phyloP scores from a whole-genome alignment of 2,113 vertebrate species.

The Rhinoderma darwinii region DNA sequence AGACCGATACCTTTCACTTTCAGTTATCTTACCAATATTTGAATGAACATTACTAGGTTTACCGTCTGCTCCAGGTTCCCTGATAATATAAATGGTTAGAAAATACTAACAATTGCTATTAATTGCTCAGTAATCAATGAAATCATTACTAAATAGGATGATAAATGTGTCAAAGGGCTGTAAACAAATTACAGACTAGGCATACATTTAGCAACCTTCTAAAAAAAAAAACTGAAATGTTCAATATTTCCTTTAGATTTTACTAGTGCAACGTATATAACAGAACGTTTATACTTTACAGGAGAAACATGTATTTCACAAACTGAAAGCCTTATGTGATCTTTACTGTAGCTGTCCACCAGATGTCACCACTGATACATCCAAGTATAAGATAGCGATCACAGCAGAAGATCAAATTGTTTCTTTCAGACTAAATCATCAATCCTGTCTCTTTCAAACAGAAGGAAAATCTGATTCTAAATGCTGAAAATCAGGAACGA shows the following conservation, averaged over 20 bases:
- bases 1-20: no score
- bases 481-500: background rate
- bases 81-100: no score
- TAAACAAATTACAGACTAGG: background rate
- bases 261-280: background rate
- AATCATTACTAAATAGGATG: background rate
- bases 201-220: background rate
- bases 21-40: no score
- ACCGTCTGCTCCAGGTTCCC: no score
- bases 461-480: background rate
- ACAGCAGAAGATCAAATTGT: background rate
- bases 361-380: conserved; percentile 40
- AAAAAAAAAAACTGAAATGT: background rate
- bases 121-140: background rate
- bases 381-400: background rate
- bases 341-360: background rate
- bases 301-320: background rate
- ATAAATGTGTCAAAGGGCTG: background rate
- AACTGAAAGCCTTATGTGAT: background rate
- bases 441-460: background rate
- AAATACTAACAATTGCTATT: no score
- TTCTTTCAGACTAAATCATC: background rate
- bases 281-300: no score
- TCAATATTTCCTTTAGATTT: background rate
- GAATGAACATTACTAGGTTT: no score